Evolutionary conservation across 2,888 invertebrate genomes (phyloP).

Genomic region (Melanophora roralis): DNA sequence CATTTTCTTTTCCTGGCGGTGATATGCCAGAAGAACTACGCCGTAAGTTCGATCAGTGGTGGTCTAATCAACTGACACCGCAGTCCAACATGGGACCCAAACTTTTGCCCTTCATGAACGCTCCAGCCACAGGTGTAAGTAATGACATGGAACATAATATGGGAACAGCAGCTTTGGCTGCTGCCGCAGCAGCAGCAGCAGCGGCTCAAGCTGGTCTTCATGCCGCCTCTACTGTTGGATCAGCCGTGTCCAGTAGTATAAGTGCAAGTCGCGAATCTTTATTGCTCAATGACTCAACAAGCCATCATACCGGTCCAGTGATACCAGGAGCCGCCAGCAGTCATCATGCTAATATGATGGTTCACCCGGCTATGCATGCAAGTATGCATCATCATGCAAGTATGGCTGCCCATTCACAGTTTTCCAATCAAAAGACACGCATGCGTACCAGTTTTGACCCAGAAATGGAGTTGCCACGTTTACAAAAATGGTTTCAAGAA

Average conservation of each 20-base stretch:
- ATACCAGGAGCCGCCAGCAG: constrained; percentile 58
- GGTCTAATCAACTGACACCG: constrained; percentile 85
- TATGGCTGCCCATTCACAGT: constrained; percentile 81
- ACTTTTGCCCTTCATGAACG: constrained; percentile 78
- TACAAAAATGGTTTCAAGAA: constrained; percentile 97
- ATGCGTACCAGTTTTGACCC: constrained; percentile 99
- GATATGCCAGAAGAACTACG: constrained; percentile 90
- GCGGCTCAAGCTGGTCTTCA: constrained; percentile 74
- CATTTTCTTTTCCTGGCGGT: constrained; percentile 81
- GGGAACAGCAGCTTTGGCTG: constrained; percentile 77
- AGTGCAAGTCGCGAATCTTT: constrained; percentile 70
- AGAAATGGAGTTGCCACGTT: constrained; percentile 95
- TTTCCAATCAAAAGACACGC: constrained; percentile 88
- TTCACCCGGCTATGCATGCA: constrained; percentile 85
- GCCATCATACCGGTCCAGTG: constrained; percentile 61
- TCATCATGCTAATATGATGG: constrained; percentile 75
- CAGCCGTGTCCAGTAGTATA: constrained; percentile 59
- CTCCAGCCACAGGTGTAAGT: constrained; percentile 70
- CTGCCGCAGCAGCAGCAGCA: constrained; percentile 79
- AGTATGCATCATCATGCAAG: constrained; percentile 80
- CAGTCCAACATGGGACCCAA: constrained; percentile 79
- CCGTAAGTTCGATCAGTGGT: constrained; percentile 95
- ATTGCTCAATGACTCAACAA: constrained; percentile 67
- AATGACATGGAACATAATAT: constrained; percentile 75
- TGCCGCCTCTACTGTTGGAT: constrained; percentile 67